Percentiles rank a stretch among this genome's conserved stretches.
Conservation (phyloP, 2,888 invertebrate genomes). For the Drosophila histrio region DNA sequence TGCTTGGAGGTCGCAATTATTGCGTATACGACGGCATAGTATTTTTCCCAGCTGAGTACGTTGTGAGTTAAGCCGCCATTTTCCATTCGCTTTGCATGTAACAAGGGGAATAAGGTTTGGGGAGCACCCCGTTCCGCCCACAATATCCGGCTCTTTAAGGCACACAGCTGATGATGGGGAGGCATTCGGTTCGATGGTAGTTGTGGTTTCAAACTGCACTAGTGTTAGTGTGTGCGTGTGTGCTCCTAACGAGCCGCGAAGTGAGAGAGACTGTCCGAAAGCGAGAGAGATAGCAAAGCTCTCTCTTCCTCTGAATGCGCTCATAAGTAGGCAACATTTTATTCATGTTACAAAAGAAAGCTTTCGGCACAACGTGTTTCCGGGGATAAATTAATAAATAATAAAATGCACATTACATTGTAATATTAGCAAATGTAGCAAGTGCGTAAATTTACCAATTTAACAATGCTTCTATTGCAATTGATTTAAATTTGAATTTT, state of each 20-base stretch:
- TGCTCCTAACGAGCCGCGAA: conserved; percentile 17
- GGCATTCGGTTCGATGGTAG: conserved; percentile 9
- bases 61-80: conserved; percentile 48
- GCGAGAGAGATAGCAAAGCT: neutral
- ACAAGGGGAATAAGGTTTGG: conserved; percentile 22
- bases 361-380: conserved; percentile 23
- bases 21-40: conserved; percentile 56
- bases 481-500: neutral
- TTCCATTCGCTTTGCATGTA: conserved; percentile 48
- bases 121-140: conserved; percentile 13
- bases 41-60: conserved; percentile 67
- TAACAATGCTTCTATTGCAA: too few species aligned
- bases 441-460: too few species aligned
- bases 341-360: neutral
- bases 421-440: too few species aligned
- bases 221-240: neutral
- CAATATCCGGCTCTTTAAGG: conserved; percentile 31
- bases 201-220: conserved; percentile 12
- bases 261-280: neutral
- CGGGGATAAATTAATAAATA: neutral
- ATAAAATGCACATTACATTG: neutral
- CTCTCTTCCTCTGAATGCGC: neutral
- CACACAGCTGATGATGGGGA: conserved; percentile 49
- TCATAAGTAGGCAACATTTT: conserved; percentile 15
- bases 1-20: conserved; percentile 35